Percentiles rank a stretch among this genome's conserved stretches.
Evolutionary conservation across 2,797 vertebrate genomes (phyloP).

Genomic region (Neosilurus hyrtlii): DNA sequence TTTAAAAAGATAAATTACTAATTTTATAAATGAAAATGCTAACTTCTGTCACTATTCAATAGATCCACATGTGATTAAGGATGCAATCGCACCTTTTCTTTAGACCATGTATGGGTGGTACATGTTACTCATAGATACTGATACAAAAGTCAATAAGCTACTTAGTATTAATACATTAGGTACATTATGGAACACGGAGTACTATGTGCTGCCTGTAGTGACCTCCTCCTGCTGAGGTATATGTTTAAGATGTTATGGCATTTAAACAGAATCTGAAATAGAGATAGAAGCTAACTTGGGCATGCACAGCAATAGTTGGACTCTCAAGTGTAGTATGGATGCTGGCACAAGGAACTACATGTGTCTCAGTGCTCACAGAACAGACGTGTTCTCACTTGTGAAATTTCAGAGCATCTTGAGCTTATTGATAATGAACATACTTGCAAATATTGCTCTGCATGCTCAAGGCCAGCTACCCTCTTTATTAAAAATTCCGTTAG

Average conservation of each 20-base stretch:
- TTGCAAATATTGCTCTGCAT: neutral
- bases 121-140: neutral
- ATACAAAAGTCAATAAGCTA: neutral
- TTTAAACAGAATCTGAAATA: neutral
- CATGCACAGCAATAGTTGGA: neutral
- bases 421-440: neutral
- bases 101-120: neutral
- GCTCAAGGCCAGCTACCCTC: neutral
- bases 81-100: neutral
- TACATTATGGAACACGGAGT: neutral
- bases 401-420: neutral
- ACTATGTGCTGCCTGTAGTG: neutral
- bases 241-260: neutral
- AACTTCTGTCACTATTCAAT: neutral
- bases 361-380: neutral
- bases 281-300: neutral
- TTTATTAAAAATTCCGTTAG: neutral
- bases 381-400: neutral
- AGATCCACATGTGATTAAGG: neutral
- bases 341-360: neutral
- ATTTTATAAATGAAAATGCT: neutral
- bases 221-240: neutral
- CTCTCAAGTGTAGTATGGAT: neutral
- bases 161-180: constrained; percentile 7
- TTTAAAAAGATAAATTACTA: too few species aligned